Base-by-base conservation (phyloP, 2,113 vertebrate genomes). In the Cephalopholis sonnerati region DNA sequence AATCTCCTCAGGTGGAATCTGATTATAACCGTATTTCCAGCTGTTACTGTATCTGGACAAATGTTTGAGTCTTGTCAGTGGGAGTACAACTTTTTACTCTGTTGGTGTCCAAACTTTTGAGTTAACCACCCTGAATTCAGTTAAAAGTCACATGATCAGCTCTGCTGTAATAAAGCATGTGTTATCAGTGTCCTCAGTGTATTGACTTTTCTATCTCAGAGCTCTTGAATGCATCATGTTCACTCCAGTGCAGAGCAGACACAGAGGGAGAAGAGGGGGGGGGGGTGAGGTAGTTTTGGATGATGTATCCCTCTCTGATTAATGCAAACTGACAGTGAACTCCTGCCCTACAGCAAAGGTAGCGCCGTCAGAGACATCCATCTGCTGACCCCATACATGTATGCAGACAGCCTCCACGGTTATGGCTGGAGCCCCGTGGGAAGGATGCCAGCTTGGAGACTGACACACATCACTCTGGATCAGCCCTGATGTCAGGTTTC, bases 361-460 rank as follows among this genome's bases (percentile, higher is more conserved):
- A 84, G 77, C 68, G 58, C 92, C 68, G 74, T 84, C 81, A 63
- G 76, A 91, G 80, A 87, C 88, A 78, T 90, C 93, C 89, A 93
- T 90, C 86, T 91, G 89, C 71, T 93, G 93, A 93, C 91, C 91
- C 87, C 85, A 80, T 53, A 83, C 76, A 83, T 90, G 87, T 71
- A 75, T 36, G 74, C 77, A 88, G 81, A 90, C 91, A 84, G 69
- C 59, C 80, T 82, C 73, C 76, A 62, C 76, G 7, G 79, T 46
- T 69, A 46, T 64, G 82, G 83, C 57, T 81, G 79, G 82, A 90
- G 68, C 89, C 83, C 89, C 87, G 89, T 94, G 94, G 93, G 93
- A 95, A 94, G 74, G 70, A 71, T 67, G 88, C 92, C 95, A 95
- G 94, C 87, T 87, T 94, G 84, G 77, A 79, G 78, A 69, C 71